These are phyloP conservation scores for Pyrochroa serraticornis DNA, from an alignment of 2,888 invertebrate species.

Conservation along the genomic window DNA sequence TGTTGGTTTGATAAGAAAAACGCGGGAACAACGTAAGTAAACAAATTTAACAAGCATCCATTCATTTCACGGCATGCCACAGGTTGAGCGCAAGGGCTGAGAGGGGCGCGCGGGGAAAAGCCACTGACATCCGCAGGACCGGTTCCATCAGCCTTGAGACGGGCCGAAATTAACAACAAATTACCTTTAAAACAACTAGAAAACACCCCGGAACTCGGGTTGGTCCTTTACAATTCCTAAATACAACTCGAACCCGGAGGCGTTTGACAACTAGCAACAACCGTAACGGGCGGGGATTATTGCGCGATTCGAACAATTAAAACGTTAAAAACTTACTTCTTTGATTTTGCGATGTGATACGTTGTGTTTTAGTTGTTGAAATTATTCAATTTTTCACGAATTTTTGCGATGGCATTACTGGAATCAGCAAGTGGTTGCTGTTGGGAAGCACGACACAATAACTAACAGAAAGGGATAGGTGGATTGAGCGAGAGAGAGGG, in stretches of 20 bases:
- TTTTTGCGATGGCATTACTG: conserved; percentile 17
- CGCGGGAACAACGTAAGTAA: not conserved
- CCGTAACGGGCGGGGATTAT: too few species aligned
- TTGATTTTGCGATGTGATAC: too few species aligned
- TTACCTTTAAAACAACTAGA: too few species aligned
- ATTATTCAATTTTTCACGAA: too few species aligned
- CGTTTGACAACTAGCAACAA: too few species aligned
- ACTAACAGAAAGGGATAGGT: conserved; percentile 6
- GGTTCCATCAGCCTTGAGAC: conserved; percentile 33
- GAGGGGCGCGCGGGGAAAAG: conserved; percentile 4
- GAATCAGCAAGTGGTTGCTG: conserved; percentile 51
- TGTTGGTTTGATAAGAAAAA: not conserved
- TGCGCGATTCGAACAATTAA: too few species aligned
- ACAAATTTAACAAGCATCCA: not conserved
- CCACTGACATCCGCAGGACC: conserved; percentile 33
- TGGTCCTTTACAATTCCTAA: too few species aligned
- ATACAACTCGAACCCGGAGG: too few species aligned
- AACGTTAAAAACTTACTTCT: too few species aligned
- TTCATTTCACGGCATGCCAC: too few species aligned
- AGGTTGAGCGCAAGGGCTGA: not conserved
- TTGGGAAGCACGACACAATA: conserved; percentile 28
- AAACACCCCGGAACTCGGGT: too few species aligned
- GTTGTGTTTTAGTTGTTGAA: too few species aligned
- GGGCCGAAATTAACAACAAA: conserved; percentile 6
- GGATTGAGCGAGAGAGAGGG: conserved; percentile 21